Evolutionary conservation across 1,140 invertebrate genomes (phyloP).

Genomic region (Bombyx mandarina): DNA sequence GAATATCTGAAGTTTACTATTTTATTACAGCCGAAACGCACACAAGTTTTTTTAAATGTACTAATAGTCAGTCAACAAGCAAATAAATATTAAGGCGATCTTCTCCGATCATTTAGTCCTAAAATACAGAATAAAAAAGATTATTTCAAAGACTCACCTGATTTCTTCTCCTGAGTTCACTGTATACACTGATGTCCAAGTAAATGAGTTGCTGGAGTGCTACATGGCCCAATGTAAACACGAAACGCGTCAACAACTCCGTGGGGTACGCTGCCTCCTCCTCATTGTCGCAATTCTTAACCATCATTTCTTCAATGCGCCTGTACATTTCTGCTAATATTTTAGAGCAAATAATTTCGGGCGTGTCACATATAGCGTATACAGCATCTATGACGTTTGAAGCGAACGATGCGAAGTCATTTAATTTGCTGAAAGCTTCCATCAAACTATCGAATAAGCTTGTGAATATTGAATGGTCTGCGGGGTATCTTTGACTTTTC

Average conservation of each 20-base stretch:
- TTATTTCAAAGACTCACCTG: slow-evolving; percentile 32
- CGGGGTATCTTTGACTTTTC: slow-evolving; percentile 49
- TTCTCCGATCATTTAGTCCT: too few relatives aligned
- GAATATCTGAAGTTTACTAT: too few relatives aligned
- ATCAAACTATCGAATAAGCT: slow-evolving; percentile 47
- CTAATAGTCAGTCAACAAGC: not conserved
- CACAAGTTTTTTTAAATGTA: not conserved
- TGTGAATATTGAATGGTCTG: slow-evolving; percentile 46
- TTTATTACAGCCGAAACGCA: too few relatives aligned
- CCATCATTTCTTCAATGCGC: slow-evolving; percentile 60
- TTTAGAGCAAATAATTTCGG: slow-evolving; percentile 50
- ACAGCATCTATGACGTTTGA: slow-evolving; percentile 50
- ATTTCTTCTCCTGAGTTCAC: slow-evolving; percentile 65
- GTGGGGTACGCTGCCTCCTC: slow-evolving; percentile 47
- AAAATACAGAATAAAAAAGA: too few relatives aligned
- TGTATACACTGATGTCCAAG: slow-evolving; percentile 83
- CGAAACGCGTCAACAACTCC: slow-evolving; percentile 75
- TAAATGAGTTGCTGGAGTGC: slow-evolving; percentile 83
- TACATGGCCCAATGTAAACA: slow-evolving; percentile 80
- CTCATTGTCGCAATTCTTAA: slow-evolving; percentile 49
- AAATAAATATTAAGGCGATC: not conserved
- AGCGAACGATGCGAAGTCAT: slow-evolving; percentile 52
- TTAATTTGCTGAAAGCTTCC: slow-evolving; percentile 48
- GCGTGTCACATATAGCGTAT: slow-evolving; percentile 60
- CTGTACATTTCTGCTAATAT: slow-evolving; percentile 55